Base-by-base conservation (phyloP, 2,888 invertebrate genomes). In the Scaeva pyrastri region DNA sequence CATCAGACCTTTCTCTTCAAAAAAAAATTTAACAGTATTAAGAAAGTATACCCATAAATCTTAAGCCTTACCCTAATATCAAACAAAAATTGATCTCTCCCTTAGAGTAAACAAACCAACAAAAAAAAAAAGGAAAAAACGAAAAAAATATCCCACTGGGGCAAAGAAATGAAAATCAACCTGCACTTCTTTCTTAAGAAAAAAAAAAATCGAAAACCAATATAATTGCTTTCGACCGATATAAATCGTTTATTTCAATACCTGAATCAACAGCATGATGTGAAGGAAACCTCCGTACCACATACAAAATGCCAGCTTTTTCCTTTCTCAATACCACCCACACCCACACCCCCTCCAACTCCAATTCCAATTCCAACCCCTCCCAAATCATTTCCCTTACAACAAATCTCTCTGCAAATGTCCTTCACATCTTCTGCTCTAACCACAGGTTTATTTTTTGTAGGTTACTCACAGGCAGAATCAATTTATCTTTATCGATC, bases 401-500 rank as follows among this genome's bases (percentile, higher is more conserved):
- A 7, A 62, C 41, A 62, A 62, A 43, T 45, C 45, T 16, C 45
- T 45, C 12, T 45, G 6, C 12, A 23, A 68, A 50, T 50, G 66
- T 68, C 66, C 50, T 68, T 68, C 66, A 16, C 48, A 64, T 48
- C 66, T 48, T 66, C 45, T 48, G 31, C 31, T 19, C 4, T 1
- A 12, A 50, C 50, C 58, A n/a, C 21, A 23, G 21, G 6, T 58
- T 21, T 36, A n/a, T 31, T 50, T 43, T 56, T 62, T 58, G 41
- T 73, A 43, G 55, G 26, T 60, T 77, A 82, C 72, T 62, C 68
- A 11, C 19, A 70, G 52, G 73, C 58, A 56, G 80, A 85, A 80
- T 80, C 84, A 80, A 85, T 85, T 85, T 85, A 85, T 85, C 80
- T 81, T 81, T 85, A 85, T 85, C 76, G 85, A 85, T 81, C 85